Percentiles rank a stretch among this genome's conserved stretches.
Evolutionary conservation across 2,797 vertebrate genomes (phyloP).

Genomic region (Cephalopachus bancanus): DNA sequence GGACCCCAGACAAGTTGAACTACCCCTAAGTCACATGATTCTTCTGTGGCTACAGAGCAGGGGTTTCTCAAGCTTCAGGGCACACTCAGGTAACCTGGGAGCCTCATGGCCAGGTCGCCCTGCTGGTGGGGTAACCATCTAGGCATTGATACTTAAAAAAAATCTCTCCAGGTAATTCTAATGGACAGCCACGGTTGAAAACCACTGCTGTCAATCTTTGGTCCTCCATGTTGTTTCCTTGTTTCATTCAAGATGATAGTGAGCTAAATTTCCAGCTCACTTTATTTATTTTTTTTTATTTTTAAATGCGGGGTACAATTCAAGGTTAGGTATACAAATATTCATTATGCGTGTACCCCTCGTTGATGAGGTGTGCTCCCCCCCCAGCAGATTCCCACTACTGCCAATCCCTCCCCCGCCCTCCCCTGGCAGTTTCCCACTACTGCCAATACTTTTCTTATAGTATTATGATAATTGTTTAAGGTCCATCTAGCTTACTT

Average conservation of each 20-base stretch:
- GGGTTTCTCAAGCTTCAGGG: not conserved
- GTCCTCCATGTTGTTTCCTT: not conserved
- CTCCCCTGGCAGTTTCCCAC: no score
- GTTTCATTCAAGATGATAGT: not conserved
- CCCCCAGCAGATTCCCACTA: no score
- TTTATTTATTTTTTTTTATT: no score
- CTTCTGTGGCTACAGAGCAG: not conserved
- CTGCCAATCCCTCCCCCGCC: no score
- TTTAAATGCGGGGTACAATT: no score
- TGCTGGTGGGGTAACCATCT: not conserved
- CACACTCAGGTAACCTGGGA: not conserved
- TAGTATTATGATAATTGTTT: no score
- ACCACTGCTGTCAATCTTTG: not conserved
- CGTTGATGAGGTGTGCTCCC: no score
- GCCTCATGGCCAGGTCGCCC: not conserved
- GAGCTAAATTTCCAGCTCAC: conserved; percentile 3
- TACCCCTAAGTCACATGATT: not conserved
- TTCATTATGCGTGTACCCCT: no score
- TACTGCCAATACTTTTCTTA: no score
- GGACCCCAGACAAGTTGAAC: not conserved
- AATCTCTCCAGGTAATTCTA: conserved; percentile 6
- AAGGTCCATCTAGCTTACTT: not conserved
- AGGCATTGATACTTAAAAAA: not conserved
- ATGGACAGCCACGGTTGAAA: not conserved
- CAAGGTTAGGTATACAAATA: no score